phyloP scores from a whole-genome alignment of 2,797 vertebrate genomes.

The Pangasius djambal region DNA sequence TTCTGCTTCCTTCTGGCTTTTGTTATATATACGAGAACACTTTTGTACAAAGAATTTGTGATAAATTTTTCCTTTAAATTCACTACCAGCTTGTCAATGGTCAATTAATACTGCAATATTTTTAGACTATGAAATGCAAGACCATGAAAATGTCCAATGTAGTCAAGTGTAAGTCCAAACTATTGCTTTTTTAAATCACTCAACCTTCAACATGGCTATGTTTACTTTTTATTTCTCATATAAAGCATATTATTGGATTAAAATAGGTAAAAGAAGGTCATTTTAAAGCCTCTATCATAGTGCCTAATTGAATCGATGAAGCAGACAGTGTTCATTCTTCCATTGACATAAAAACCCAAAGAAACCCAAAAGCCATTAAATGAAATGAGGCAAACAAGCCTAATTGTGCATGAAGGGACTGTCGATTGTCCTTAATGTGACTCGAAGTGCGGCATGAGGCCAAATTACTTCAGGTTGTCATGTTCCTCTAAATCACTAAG shows the following conservation, averaged over 20 bases:
- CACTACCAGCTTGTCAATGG: neutral
- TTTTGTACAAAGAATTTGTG: neutral
- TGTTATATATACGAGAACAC: neutral
- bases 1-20: neutral
- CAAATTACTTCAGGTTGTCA: slow-evolving; percentile 40
- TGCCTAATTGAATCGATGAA: slow-evolving; percentile 38
- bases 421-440: slow-evolving; percentile 42
- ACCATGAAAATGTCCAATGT: neutral
- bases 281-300: slow-evolving; percentile 2
- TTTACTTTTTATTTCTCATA: neutral
- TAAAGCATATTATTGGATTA: neutral
- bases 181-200: neutral
- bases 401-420: slow-evolving; percentile 48
- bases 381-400: slow-evolving; percentile 45
- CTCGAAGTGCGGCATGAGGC: slow-evolving; percentile 19
- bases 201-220: neutral
- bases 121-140: neutral
- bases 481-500: slow-evolving; percentile 43
- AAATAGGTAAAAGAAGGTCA: neutral
- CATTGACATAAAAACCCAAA: slow-evolving; percentile 40
- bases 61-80: too few relatives aligned
- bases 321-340: slow-evolving; percentile 36
- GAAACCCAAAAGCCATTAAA: slow-evolving; percentile 42
- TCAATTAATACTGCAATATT: neutral
- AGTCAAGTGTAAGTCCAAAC: neutral